Conservation (phyloP, 2,113 vertebrate species). For the Pteropus alecto region DNA sequence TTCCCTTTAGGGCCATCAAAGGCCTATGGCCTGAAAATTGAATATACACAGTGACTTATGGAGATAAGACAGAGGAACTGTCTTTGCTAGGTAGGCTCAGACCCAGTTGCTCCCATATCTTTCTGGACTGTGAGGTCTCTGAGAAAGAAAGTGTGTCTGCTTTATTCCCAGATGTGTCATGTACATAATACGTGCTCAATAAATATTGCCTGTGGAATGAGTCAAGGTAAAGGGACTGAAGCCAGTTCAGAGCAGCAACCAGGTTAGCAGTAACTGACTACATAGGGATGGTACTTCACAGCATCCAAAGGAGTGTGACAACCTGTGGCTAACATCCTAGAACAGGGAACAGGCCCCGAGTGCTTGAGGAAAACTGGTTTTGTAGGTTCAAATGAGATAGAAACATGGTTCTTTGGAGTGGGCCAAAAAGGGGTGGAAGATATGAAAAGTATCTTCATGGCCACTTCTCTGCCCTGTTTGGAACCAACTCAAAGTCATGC, state of each 20-base stretch:
- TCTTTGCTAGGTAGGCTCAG: neutral
- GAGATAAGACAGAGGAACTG: neutral
- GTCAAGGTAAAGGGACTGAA: neutral
- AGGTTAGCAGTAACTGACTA: neutral
- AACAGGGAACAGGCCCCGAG: neutral
- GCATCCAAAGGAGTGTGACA: neutral
- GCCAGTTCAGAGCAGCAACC: neutral
- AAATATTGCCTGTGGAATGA: neutral
- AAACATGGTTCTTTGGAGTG: neutral
- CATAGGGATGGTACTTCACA: neutral
- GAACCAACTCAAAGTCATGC: neutral
- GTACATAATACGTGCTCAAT: accelerated
- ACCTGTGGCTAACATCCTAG: neutral
- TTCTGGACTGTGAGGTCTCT: neutral
- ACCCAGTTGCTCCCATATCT: neutral
- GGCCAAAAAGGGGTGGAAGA: neutral
- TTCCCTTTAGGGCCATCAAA: neutral
- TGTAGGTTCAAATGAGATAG: neutral
- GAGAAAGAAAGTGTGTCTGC: neutral
- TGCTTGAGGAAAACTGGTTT: neutral
- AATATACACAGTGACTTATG: neutral
- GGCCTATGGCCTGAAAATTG: accelerated
- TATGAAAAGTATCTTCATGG: neutral
- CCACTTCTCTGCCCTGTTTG: neutral
- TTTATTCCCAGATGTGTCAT: neutral